Evolutionary conservation across 2,113 vertebrate genomes (phyloP), one percentile per base, ranked within the genome.

Genomic region (Struthio camelus): DNA sequence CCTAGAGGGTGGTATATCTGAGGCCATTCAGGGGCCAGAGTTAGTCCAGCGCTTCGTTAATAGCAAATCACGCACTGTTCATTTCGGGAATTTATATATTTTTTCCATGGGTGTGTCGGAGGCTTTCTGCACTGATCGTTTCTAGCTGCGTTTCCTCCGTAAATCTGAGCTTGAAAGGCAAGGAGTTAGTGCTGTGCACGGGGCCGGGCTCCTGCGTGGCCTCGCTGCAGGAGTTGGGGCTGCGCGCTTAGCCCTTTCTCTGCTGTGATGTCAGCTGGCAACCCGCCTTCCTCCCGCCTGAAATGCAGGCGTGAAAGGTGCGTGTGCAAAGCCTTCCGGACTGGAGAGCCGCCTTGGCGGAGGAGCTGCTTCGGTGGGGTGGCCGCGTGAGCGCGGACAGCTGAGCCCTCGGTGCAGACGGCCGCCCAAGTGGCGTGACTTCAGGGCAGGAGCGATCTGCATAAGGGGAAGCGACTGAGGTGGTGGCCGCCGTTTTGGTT

Each of bases 181-280:
- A 79, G 46, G 71, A 50, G n/a, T 1, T 46, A 6, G 69, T 19
- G 38, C 73, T 24, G 16, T 2, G 42, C 2, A 0, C 81, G 46
- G 54, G 73, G 77, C 93, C 78, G 3, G 69, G 83, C 76, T 77
- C 53, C 80, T 72, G 62, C 0, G 0, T 3, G 46, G 34, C 50
- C 71, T 1, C 46, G 1, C 80, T 40, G 79, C 80, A 32, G 71
- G 50, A 22, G 3, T 9, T 8, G 2, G 82, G 40, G 70, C 40
- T 27, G 9, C 6, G 82, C 8, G 0, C 10, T 54, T 27, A 65
- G 13, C 66, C 66, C 0, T 27, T 28, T 36, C 10, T 36, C 9
- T 4, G 5, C 13, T 8, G 0, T 3, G 8, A 2, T 3, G 5
- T 4, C 73, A 2, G 44, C 67, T 20, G 13, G 0, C 81, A 9